phyloP scores from a whole-genome alignment of 2,113 vertebrate species.

The Oxyruncus cristatus region DNA sequence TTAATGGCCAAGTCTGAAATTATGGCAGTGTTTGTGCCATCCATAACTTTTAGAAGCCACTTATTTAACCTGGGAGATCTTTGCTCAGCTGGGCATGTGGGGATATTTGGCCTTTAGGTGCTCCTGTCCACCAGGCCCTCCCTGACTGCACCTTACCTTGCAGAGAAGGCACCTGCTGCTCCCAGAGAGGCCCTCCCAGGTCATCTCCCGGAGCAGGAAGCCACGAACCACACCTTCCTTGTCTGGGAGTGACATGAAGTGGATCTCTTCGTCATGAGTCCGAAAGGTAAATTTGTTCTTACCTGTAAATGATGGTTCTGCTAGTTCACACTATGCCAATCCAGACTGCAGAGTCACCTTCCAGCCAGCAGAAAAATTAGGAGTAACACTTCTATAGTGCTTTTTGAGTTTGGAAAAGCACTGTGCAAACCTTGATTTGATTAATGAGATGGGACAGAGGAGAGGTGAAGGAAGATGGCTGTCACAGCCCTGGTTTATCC shows the following conservation, averaged over 20 bases:
- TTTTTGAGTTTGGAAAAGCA: neutral
- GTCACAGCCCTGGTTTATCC: slow-evolving; percentile 66
- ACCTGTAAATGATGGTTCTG: slow-evolving; percentile 83
- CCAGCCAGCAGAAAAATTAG: slow-evolving; percentile 56
- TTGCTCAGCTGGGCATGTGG: neutral
- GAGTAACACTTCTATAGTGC: neutral
- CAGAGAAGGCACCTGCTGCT: slow-evolving; percentile 76
- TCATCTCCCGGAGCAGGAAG: slow-evolving; percentile 72
- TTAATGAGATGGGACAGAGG: slow-evolving; percentile 34
- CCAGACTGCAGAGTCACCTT: slow-evolving; percentile 71
- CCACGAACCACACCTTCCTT: slow-evolving; percentile 73
- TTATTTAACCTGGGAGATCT: neutral
- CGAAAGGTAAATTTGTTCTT: slow-evolving; percentile 87
- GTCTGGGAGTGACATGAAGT: slow-evolving; percentile 71
- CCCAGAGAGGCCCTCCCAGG: slow-evolving; percentile 72
- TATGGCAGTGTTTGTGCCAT: neutral
- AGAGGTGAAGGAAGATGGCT: slow-evolving; percentile 66
- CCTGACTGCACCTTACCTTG: slow-evolving; percentile 81
- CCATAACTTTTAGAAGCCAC: neutral
- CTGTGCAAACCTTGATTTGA: neutral
- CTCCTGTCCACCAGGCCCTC: slow-evolving; percentile 67
- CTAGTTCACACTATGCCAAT: slow-evolving; percentile 81
- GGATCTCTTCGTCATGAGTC: slow-evolving; percentile 76
- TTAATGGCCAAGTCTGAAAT: neutral
- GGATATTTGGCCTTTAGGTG: slow-evolving; percentile 18